Evolutionary conservation across 1,140 invertebrate genomes (phyloP), one percentile per base, ranked within the genome.

Genomic region (Trichonephila clavata): DNA sequence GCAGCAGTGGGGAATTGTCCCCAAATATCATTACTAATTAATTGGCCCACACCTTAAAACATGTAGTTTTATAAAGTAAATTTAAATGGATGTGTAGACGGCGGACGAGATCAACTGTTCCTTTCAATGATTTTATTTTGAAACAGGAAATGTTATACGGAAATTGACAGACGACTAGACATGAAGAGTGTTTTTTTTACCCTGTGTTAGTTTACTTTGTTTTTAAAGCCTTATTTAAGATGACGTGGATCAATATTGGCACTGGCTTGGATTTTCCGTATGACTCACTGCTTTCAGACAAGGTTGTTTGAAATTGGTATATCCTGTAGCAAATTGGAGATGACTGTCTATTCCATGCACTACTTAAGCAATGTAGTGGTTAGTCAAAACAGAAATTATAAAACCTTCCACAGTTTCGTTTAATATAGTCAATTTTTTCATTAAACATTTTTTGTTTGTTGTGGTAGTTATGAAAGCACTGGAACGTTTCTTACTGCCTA

Each of bases 11-110:
- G 16, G 32, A 27, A 77, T 39, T 77, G 71, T 77, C 5, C 32
- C 27, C 14, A 20, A 14, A 32, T 18, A 18, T 39, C 71, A 77
- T 77, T 77, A 77, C 27, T 39, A 77, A 32, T 4, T 77, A 77
- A 77, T 77, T 77, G n/a, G 71, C 27, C 71, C 71, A 77, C 71
- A 77, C 71, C 71, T 77, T 77, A 32, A 4, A 32, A 77, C 71
- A 77, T 16, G 71, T 27, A 5, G 71, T 77, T 77, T 6, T 39
- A 77, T 7, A 77, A 16, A 77, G 16, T 7, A 27, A 14, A 39
- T 77, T 20, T 77, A 77, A 77, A 77, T 77, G 3, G 4, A 3
- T 77, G 71, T 77, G 71, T 27, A 39, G 18, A 77, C 71, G 5
- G 27, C 1, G 5, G 27, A 6, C 20, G 32, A 18, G 32, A 77